phyloP scores from a whole-genome alignment of 1,140 invertebrate species.

The Melipona quadrifasciata region DNA sequence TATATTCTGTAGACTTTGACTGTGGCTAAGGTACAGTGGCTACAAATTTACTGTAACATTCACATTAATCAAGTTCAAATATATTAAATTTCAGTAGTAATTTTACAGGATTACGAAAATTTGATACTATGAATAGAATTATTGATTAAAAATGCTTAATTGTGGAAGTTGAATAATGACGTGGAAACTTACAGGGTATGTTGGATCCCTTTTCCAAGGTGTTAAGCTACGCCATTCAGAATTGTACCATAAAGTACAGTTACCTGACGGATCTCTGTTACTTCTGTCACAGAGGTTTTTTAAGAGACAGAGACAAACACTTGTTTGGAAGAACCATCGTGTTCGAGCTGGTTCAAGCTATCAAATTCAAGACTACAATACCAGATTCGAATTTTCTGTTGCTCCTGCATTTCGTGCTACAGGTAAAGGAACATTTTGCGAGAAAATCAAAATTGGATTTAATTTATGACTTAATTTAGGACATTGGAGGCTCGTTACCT shows the following conservation, averaged over 20 bases:
- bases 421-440: constrained; percentile 81
- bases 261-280: constrained; percentile 94
- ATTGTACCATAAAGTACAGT: constrained; percentile 91
- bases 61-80: too few species aligned
- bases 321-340: constrained; percentile 94
- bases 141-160: too few species aligned
- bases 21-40: background rate
- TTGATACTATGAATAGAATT: too few species aligned
- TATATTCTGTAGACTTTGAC: background rate
- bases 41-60: too few species aligned
- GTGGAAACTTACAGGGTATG: constrained; percentile 83
- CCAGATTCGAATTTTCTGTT: constrained; percentile 97
- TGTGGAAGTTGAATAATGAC: too few species aligned
- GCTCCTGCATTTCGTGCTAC: constrained; percentile 93
- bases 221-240: constrained; percentile 94
- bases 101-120: too few species aligned
- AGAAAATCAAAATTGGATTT: background rate
- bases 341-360: constrained; percentile 95
- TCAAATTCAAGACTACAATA: constrained; percentile 96
- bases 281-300: constrained; percentile 93
- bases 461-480: constrained; percentile 78
- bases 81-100: too few species aligned
- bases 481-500: constrained; percentile 90
- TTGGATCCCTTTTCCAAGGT: constrained; percentile 98
- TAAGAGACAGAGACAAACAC: constrained; percentile 95